Conservation (phyloP, 2,113 vertebrate species). For the Eleginops maclovinus region DNA sequence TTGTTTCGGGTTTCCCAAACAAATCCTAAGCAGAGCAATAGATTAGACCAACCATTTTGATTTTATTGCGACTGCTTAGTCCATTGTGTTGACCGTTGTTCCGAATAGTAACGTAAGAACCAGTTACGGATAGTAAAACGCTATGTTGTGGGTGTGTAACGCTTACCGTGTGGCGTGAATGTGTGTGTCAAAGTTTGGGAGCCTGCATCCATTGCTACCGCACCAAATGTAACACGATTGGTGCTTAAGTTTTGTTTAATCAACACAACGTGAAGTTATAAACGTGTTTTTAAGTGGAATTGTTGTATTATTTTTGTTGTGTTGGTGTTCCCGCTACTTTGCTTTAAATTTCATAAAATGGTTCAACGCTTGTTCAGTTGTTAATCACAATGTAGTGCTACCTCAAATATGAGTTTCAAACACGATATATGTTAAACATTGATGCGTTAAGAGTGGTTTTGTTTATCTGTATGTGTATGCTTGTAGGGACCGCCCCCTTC, state of each 20-base stretch:
- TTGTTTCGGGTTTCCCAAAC: constrained; percentile 40
- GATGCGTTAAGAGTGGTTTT: not conserved
- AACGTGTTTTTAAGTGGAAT: not conserved
- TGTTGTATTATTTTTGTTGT: not conserved
- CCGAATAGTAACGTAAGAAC: not conserved
- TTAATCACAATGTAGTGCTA: rapidly evolving
- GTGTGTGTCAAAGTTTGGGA: constrained; percentile 17
- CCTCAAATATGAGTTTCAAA: not conserved
- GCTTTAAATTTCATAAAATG: constrained; percentile 5
- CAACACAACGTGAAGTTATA: not conserved
- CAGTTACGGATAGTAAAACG: not conserved
- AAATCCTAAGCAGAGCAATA: not conserved
- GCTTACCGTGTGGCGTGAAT: not conserved
- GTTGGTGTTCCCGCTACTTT: constrained; percentile 26
- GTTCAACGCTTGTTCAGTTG: not conserved
- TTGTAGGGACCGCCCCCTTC: constrained; percentile 76
- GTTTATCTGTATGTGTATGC: not conserved
- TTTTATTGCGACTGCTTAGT: rapidly evolving
- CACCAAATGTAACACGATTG: rapidly evolving
- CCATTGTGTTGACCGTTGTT: rapidly evolving
- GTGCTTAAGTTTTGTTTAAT: not conserved
- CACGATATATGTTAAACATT: constrained; percentile 9
- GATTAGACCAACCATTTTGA: rapidly evolving
- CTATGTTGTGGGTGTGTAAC: constrained; percentile 39
- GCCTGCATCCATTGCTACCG: not conserved